Percentiles rank a stretch among this genome's conserved stretches.
Evolutionary conservation across 2,797 vertebrate genomes (phyloP).

Genomic region (Platalea minor): DNA sequence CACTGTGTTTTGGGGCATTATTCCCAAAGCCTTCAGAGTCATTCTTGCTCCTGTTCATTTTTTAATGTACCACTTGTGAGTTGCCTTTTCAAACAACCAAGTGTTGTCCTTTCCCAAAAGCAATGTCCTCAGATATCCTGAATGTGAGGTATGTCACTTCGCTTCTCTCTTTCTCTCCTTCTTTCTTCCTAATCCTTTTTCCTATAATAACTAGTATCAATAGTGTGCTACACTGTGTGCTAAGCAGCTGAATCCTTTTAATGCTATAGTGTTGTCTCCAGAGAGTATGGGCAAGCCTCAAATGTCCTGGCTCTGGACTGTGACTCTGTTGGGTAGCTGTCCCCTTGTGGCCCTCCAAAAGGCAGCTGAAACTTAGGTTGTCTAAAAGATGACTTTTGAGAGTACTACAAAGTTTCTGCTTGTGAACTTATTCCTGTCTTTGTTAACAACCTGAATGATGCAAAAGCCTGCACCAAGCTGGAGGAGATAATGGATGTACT

Average conservation of each 20-base stretch:
- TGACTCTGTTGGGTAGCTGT: neutral
- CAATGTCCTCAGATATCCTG: neutral
- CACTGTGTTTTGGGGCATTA: neutral
- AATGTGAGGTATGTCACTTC: neutral
- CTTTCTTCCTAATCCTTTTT: neutral
- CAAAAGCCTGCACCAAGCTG: neutral
- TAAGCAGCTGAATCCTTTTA: neutral
- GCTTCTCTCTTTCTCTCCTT: neutral
- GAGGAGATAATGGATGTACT: neutral
- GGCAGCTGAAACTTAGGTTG: neutral
- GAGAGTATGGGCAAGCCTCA: neutral
- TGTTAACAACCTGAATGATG: neutral
- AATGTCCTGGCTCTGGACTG: neutral
- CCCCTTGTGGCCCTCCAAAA: neutral
- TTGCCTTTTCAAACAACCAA: neutral
- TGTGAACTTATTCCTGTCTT: neutral
- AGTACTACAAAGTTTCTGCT: neutral
- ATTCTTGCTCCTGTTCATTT: neutral
- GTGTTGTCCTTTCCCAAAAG: neutral
- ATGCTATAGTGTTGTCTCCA: neutral
- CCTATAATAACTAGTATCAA: neutral
- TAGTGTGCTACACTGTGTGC: neutral
- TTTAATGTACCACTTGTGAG: neutral
- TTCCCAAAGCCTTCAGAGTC: neutral
- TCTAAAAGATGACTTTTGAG: neutral